Evolutionary conservation across 23 tunicate genomes (phyloP).

Genomic region (Aplidium turbinatum): DNA sequence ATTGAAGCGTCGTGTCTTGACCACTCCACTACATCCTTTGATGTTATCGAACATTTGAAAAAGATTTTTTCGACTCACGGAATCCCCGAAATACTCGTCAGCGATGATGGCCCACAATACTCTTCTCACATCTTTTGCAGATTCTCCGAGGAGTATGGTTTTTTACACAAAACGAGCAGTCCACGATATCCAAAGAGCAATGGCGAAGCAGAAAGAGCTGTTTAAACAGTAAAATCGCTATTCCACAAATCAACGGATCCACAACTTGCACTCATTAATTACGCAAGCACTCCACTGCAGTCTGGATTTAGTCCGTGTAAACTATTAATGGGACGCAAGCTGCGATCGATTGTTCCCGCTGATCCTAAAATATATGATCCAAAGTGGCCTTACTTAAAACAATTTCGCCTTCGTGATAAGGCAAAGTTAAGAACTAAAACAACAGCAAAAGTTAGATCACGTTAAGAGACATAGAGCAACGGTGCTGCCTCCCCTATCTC

Average conservation of each 20-base stretch:
- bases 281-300: slow-evolving; percentile 25
- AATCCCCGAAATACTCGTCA: slow-evolving; percentile 5
- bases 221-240: slow-evolving; percentile 15
- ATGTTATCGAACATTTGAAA: slow-evolving; percentile 24
- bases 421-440: too few relatives aligned
- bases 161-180: slow-evolving; percentile 14
- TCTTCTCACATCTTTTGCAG: background rate
- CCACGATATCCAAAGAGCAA: slow-evolving; percentile 13
- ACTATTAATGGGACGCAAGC: slow-evolving; percentile 33
- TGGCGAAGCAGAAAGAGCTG: slow-evolving; percentile 17
- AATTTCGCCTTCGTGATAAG: too few relatives aligned
- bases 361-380: too few relatives aligned
- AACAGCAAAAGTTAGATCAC: too few relatives aligned
- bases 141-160: slow-evolving; percentile 10
- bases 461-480: too few relatives aligned
- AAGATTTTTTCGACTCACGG: slow-evolving; percentile 2
- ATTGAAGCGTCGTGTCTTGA: slow-evolving; percentile 6
- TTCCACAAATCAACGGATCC: slow-evolving; percentile 27
- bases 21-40: background rate
- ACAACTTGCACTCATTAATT: slow-evolving; percentile 10
- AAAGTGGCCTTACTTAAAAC: too few relatives aligned
- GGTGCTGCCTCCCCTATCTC: too few relatives aligned
- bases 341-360: slow-evolving; percentile 15
- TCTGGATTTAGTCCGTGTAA: slow-evolving; percentile 23
- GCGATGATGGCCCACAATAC: slow-evolving; percentile 30